These are phyloP conservation scores for Phyllotreta cruciferae DNA, from an alignment of 2,888 invertebrate genomes.

Conservation along the genomic window DNA sequence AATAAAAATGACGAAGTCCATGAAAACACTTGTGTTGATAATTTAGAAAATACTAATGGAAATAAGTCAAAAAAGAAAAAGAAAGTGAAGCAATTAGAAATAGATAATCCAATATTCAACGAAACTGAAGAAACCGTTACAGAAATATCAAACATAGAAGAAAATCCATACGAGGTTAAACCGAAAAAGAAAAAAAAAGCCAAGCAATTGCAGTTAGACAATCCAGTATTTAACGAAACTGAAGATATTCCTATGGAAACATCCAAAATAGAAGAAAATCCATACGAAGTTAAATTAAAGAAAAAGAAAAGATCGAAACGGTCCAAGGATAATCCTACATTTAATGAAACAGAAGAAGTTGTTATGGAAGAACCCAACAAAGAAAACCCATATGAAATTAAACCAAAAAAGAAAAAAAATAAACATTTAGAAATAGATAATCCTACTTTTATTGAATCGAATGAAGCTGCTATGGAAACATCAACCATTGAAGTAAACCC, in stretches of 20 bases:
- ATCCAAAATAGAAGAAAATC: slow-evolving; percentile 35
- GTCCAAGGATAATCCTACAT: slow-evolving; percentile 37
- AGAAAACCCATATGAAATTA: slow-evolving; percentile 19
- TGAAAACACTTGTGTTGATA: no score
- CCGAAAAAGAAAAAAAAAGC: slow-evolving; percentile 32
- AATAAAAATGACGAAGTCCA: no score
- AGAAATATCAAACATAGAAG: neutral
- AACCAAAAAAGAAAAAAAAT: slow-evolving; percentile 41
- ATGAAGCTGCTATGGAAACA: neutral
- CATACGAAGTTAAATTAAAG: slow-evolving; percentile 20
- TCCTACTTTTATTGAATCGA: neutral
- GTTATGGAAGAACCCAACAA: slow-evolving; percentile 14
- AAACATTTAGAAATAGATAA: neutral
- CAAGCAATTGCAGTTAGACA: slow-evolving; percentile 29
- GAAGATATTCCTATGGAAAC: slow-evolving; percentile 13
- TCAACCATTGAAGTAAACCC: neutral
- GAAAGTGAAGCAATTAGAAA: slow-evolving; percentile 25
- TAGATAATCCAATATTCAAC: slow-evolving; percentile 23
- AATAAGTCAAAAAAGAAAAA: slow-evolving; percentile 8
- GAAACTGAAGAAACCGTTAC: slow-evolving; percentile 18
- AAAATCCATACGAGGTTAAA: slow-evolving; percentile 14
- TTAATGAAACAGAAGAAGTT: slow-evolving; percentile 32
- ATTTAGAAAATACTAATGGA: slow-evolving; percentile 12
- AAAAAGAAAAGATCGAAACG: slow-evolving; percentile 34
- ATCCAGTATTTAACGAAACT: slow-evolving; percentile 39